A percentile compares a stretch with the other conserved stretches of the same genome.
Evolutionary conservation across 2,113 vertebrate species (phyloP).

Genomic region (Dipodomys stephensi): DNA sequence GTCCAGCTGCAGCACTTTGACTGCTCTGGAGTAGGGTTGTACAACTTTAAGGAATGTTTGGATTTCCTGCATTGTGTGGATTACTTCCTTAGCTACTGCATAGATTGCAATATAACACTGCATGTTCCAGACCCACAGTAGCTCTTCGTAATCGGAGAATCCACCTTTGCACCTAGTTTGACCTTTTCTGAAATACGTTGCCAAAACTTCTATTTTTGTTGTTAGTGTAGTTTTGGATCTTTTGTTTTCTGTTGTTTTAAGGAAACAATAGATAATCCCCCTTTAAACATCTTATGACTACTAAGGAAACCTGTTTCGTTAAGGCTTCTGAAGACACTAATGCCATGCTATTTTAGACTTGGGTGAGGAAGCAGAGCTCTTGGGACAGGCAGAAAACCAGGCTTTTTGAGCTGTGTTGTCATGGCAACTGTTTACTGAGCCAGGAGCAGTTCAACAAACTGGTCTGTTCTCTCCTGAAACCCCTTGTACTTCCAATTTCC

Average conservation of each 20-base stretch:
- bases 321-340: slow-evolving; percentile 85
- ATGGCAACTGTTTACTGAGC: slow-evolving; percentile 71
- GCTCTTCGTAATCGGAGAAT: slow-evolving; percentile 82
- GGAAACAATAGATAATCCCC: slow-evolving; percentile 70
- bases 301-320: slow-evolving; percentile 72
- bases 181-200: slow-evolving; percentile 83
- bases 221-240: slow-evolving; percentile 75
- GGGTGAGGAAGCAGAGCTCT: slow-evolving; percentile 64
- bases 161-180: slow-evolving; percentile 83
- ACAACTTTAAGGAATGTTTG: slow-evolving; percentile 88
- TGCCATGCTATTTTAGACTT: slow-evolving; percentile 74
- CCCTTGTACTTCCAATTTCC: slow-evolving; percentile 67
- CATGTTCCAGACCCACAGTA: slow-evolving; percentile 81
- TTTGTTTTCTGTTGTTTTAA: slow-evolving; percentile 67
- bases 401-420: slow-evolving; percentile 68
- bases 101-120: slow-evolving; percentile 86
- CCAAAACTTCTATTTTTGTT: slow-evolving; percentile 79
- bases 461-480: slow-evolving; percentile 16
- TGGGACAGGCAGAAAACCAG: slow-evolving; percentile 46
- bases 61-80: slow-evolving; percentile 87
- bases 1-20: slow-evolving; percentile 93
- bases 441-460: slow-evolving; percentile 9
- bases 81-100: slow-evolving; percentile 79
- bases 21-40: slow-evolving; percentile 91
- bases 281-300: slow-evolving; percentile 79